Evolutionary conservation across 2,113 vertebrate genomes (phyloP), one percentile per base, ranked within the genome.

Genomic region (Leptobrachium ailaonicum): DNA sequence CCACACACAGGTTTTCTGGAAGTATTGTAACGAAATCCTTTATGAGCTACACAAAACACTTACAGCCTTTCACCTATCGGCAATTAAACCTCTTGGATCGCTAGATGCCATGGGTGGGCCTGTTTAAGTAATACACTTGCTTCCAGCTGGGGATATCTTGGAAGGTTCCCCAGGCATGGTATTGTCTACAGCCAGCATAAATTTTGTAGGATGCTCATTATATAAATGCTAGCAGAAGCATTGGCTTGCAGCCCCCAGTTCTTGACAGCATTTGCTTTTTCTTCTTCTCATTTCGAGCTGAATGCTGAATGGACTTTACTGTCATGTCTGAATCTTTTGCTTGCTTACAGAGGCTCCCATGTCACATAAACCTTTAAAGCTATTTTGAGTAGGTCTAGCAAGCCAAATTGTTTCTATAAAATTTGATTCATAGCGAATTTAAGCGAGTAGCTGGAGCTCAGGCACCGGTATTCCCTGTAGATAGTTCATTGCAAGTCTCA

Each of bases 61-160:
- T 32, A 32, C 20, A 32, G 20, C 20, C 20, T 11, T 1, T 67
- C 66, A 45, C 12, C 42, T 11, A 44, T 70, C 3, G 53, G 76
- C 66, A 45, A 77, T 76, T 67, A 76, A 47, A 42, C 20, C 74
- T 14, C 40, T 53, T 41, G 74, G 74, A 67, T 43, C 14, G 69
- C 50, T 44, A 54, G 43, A 56, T 47, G 20, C 62, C 6, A 42
- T 53, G 43, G 2, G 2, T 0, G n/a, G 12, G n/a, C n/a, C 10
- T 20, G 20, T 64, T 6, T 32, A 2, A 5, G 14, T 64, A 64
- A 32, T 64, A 64, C 4, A 32, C 6, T 56, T 40, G 67, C 11
- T 2, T 62, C 53, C 50, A 60, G n/a, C 50, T 11, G 41, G 64
- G 47, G 53, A 13, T 45, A 53, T 8, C 11, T 12, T 70, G 66